Base-by-base conservation (phyloP, 2,888 invertebrate species). In the Hypena proboscidalis region DNA sequence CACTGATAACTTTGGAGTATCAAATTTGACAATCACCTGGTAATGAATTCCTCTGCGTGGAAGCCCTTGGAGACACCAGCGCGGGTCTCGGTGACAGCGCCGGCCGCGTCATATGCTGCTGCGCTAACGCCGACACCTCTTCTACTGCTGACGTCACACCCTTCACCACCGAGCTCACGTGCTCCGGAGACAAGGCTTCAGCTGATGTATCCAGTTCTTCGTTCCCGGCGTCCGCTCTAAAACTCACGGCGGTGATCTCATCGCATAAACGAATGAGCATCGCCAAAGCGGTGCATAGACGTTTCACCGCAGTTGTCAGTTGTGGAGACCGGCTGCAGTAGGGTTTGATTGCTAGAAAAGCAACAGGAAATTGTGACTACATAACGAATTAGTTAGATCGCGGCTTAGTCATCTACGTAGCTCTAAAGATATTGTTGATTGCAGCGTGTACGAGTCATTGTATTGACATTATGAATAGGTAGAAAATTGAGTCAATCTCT, bases 181-280 rank as follows among this genome's bases (percentile, higher is more conserved):
- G 86, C 25, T 87, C 89, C 1, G 87, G 84, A 0, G 85, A 85
- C 45, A 87, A 44, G 1, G 88, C 89, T 25, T 80, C 76, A 7
- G 77, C 72, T 0, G 83, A 77, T 8, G 80, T 76, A 25, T 87
- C 88, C 30, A 82, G 42, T 54, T 84, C 83, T 46, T 85, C 80
- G 33, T 85, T 82, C 8, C 77, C 80, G 1, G 83, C 81, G 52
- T 88, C 93, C 15, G 93, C 93, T n/a, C 93, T 91, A 70, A 94
- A 92, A 64, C 95, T 94, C 29, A 95, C 94, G 57, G 94, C 94
- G 52, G 97, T 92, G 34, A 97, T 95, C 81, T 97, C 96, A 82
- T 98, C 98, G 80, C 98, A 97, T 57, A 97, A 93, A 68, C 96
- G 95, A 66, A 98, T 95, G 61, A 98, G 92, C 86, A 95, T 95